Percentiles rank a stretch among this genome's conserved stretches.
phyloP scores from a whole-genome alignment of 2,888 invertebrate species.

The Antheraea assamensis region DNA sequence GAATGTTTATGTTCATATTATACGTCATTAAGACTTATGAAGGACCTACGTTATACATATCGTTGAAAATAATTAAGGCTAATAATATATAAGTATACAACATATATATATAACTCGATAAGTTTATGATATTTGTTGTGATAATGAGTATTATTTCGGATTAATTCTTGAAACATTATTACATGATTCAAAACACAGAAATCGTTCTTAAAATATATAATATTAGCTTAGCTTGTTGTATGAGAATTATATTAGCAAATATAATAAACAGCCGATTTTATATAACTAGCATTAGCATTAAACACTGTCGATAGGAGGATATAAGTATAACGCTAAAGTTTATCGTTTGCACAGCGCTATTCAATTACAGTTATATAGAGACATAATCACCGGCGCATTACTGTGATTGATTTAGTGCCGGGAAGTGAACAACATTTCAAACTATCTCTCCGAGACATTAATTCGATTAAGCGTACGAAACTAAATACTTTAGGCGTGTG shows the following conservation, averaged over 20 bases:
- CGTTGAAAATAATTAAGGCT: no score
- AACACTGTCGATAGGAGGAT: neutral
- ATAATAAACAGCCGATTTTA: neutral
- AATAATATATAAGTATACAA: no score
- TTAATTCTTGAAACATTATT: no score
- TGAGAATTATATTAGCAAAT: neutral
- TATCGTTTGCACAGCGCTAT: slow-evolving; percentile 24
- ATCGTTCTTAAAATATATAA: no score
- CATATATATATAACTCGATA: no score
- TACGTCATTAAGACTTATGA: neutral
- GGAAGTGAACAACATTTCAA: slow-evolving; percentile 27
- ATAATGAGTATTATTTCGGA: no score
- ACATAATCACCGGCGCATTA: slow-evolving; percentile 33
- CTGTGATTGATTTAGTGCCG: slow-evolving; percentile 31
- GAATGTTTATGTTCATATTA: neutral
- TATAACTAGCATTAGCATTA: neutral
- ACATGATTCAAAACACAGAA: no score
- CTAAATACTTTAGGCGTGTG: slow-evolving; percentile 3
- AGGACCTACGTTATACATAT: neutral
- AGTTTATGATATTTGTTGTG: no score
- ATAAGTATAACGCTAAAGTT: slow-evolving; percentile 18
- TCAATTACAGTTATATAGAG: slow-evolving; percentile 24
- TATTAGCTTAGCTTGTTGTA: neutral
- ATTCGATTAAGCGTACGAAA: neutral
- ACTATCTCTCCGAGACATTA: slow-evolving; percentile 16